Conservation (phyloP, 2,113 vertebrate species). For the Theropithecus gelada region DNA sequence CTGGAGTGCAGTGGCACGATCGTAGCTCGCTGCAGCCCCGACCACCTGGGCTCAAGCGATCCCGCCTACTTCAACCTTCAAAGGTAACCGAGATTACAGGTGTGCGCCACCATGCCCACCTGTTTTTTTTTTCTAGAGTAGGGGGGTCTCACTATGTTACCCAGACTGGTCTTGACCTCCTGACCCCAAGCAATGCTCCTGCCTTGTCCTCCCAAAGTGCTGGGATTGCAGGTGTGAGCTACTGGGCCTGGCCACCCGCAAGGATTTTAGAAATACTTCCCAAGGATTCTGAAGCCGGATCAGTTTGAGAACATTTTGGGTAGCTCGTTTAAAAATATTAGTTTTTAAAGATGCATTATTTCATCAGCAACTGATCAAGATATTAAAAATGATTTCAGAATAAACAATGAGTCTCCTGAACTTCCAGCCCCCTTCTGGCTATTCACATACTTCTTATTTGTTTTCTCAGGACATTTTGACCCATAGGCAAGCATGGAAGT, state of each 20-base stretch:
- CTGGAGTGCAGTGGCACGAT: too few relatives aligned
- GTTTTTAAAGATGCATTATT: neutral
- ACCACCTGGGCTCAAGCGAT: too few relatives aligned
- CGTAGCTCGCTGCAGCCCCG: too few relatives aligned
- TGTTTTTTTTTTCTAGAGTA: too few relatives aligned
- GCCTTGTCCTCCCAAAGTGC: too few relatives aligned
- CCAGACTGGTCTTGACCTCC: too few relatives aligned
- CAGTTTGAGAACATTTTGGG: constrained; percentile 6
- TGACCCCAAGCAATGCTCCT: too few relatives aligned
- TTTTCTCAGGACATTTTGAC: neutral
- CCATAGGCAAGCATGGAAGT: neutral
- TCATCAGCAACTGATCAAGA: neutral
- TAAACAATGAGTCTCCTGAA: neutral
- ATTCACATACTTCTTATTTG: neutral
- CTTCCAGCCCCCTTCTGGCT: neutral
- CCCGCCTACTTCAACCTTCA: too few relatives aligned
- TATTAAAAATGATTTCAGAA: neutral
- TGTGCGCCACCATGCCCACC: too few relatives aligned
- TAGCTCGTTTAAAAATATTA: constrained; percentile 25
- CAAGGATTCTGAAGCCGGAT: neutral
- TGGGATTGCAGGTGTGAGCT: too few relatives aligned
- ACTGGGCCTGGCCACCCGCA: neutral
- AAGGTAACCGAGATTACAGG: too few relatives aligned
- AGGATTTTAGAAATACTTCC: neutral
- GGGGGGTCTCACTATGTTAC: too few relatives aligned